A percentile compares a stretch with the other conserved stretches of the same genome.
phyloP scores from a whole-genome alignment of 1,140 invertebrate genomes.

The Liolophura sinensis region DNA sequence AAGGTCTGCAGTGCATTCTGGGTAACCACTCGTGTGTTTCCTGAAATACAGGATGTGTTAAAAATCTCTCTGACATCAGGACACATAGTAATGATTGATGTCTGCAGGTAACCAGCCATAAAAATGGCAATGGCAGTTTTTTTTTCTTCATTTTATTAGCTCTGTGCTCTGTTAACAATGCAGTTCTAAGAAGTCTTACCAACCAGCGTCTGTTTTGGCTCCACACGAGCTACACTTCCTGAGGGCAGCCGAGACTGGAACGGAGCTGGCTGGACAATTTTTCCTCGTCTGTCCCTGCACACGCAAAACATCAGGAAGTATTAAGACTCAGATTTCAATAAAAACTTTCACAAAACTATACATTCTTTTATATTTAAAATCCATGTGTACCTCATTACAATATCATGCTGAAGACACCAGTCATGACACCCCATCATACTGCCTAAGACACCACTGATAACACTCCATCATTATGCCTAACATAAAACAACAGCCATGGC shows the following conservation, averaged over 20 bases:
- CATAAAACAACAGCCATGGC: too few relatives aligned
- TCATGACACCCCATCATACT: too few relatives aligned
- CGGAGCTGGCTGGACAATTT: conserved; percentile 91
- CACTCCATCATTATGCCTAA: too few relatives aligned
- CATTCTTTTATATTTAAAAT: not conserved
- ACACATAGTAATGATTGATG: too few relatives aligned
- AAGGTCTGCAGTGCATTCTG: conserved; percentile 96
- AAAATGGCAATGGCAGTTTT: too few relatives aligned
- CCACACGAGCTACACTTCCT: conserved; percentile 90
- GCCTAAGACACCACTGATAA: too few relatives aligned
- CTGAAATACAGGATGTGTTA: conserved; percentile 39
- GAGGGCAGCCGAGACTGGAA: conserved; percentile 89
- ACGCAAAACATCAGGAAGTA: conserved; percentile 7
- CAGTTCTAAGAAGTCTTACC: conserved; percentile 67
- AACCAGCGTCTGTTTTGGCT: conserved; percentile 99
- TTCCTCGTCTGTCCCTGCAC: conserved; percentile 76
- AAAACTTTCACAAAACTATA: not conserved
- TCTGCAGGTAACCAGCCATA: too few relatives aligned
- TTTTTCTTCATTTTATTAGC: too few relatives aligned
- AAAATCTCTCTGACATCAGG: too few relatives aligned
- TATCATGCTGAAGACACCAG: too few relatives aligned
- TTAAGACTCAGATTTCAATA: not conserved
- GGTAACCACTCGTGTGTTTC: conserved; percentile 74
- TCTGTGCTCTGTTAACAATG: too few relatives aligned
- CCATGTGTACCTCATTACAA: not conserved